Conservation (phyloP, 2,888 invertebrate species). For the Eremobia ochroleuca region DNA sequence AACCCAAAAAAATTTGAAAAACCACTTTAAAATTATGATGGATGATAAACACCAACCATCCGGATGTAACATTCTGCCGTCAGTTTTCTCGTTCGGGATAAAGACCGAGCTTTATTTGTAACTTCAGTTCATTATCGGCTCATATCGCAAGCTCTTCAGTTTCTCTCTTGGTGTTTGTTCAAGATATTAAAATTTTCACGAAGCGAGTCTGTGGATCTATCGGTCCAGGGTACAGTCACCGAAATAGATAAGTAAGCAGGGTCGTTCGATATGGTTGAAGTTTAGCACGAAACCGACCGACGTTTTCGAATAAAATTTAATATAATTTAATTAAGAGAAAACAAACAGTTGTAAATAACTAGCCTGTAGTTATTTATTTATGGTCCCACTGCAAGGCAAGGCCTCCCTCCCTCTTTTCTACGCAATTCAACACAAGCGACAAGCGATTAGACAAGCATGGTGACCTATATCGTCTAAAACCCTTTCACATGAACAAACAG, state of each 20-base stretch:
- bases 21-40: too few relatives aligned
- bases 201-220: slow-evolving; percentile 3
- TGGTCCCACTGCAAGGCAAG: neutral
- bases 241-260: neutral
- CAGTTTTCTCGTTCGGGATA: neutral
- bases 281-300: neutral
- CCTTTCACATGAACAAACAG: neutral
- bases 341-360: neutral
- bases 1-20: too few relatives aligned
- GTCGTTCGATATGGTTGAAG: neutral
- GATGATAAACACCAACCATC: neutral
- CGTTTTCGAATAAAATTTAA: neutral
- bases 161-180: slow-evolving; percentile 25
- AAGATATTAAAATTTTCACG: slow-evolving; percentile 34
- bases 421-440: neutral
- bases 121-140: slow-evolving; percentile 9
- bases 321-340: neutral
- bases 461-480: neutral
- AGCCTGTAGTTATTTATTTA: too few relatives aligned
- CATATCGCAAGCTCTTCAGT: slow-evolving; percentile 1
- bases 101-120: neutral
- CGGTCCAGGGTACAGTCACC: neutral
- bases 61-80: neutral
- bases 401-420: neutral
- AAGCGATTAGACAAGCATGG: neutral